Percentiles rank a stretch among this genome's conserved stretches.
These are phyloP conservation scores for Mus caroli DNA, from an alignment of 2,797 vertebrate genomes.

Conservation along the genomic window DNA sequence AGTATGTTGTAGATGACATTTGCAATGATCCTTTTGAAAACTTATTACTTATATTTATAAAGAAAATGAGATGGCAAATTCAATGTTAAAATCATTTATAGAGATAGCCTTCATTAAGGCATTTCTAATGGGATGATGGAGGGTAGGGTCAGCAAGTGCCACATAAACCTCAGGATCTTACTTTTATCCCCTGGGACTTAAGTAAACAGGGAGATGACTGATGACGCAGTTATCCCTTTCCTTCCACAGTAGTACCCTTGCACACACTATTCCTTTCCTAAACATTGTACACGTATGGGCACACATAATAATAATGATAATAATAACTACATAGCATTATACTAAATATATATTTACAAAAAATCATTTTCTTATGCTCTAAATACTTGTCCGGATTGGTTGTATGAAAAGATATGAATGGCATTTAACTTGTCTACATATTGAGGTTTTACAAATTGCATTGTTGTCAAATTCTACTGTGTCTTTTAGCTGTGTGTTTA, in stretches of 20 bases:
- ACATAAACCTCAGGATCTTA: background rate
- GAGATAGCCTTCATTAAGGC: background rate
- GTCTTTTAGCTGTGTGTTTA: background rate
- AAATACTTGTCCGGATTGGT: background rate
- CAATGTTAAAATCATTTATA: background rate
- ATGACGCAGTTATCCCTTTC: background rate
- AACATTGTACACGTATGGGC: background rate
- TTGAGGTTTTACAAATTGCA: background rate
- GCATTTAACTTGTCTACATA: background rate
- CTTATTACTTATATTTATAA: background rate
- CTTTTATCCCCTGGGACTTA: background rate
- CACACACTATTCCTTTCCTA: background rate
- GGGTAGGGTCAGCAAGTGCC: background rate
- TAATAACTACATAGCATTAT: background rate
- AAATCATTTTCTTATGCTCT: background rate
- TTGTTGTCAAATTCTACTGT: background rate
- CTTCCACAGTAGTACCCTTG: background rate
- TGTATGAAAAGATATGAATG: background rate
- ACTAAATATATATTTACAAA: background rate
- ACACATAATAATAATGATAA: background rate
- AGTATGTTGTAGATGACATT: background rate
- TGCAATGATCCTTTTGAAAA: background rate
- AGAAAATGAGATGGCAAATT: background rate
- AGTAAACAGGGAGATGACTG: background rate
- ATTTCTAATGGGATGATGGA: too few relatives aligned